These are phyloP conservation scores for Ophioninae sp. DNA, from an alignment of 2,888 invertebrate genomes.

Conservation along the genomic window DNA sequence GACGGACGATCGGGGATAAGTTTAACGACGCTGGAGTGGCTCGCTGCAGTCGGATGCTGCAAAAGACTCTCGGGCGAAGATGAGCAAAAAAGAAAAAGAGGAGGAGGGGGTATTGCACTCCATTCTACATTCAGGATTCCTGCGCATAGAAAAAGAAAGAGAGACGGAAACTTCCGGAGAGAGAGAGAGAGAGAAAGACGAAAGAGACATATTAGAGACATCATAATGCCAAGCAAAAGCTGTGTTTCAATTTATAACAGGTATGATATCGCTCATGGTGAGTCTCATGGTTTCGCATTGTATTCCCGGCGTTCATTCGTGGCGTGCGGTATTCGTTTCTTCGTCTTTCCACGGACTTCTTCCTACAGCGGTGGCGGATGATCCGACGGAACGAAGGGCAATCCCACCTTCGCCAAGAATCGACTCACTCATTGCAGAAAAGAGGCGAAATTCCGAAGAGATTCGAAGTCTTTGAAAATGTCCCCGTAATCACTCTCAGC, in stretches of 20 bases:
- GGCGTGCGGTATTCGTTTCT: constrained; percentile 61
- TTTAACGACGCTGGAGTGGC: constrained; percentile 48
- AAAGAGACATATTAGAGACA: constrained; percentile 81
- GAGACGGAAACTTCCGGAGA: constrained; percentile 63
- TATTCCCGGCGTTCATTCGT: constrained; percentile 69
- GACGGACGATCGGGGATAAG: constrained; percentile 60
- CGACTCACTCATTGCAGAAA: constrained; percentile 50
- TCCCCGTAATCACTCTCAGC: too few relatives aligned
- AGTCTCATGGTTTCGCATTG: constrained; percentile 80
- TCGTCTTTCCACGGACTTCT: constrained; percentile 59
- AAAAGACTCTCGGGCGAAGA: not conserved
- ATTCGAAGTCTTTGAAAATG: too few relatives aligned
- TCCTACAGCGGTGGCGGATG: constrained; percentile 60
- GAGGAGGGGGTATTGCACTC: too few relatives aligned
- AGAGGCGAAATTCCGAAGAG: too few relatives aligned
- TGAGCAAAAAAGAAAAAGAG: constrained; percentile 16
- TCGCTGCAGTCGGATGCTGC: constrained; percentile 14
- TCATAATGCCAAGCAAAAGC: constrained; percentile 80
- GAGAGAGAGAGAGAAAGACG: too few relatives aligned
- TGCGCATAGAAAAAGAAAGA: not conserved
- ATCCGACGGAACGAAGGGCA: constrained; percentile 52
- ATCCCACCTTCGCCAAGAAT: constrained; percentile 60
- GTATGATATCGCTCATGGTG: constrained; percentile 79
- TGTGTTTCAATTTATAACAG: constrained; percentile 81
- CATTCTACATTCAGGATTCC: not conserved